A percentile compares a stretch with the other conserved stretches of the same genome.
These are phyloP conservation scores for Percina caprodes DNA, from an alignment of 2,113 vertebrate genomes.

Conservation along the genomic window DNA sequence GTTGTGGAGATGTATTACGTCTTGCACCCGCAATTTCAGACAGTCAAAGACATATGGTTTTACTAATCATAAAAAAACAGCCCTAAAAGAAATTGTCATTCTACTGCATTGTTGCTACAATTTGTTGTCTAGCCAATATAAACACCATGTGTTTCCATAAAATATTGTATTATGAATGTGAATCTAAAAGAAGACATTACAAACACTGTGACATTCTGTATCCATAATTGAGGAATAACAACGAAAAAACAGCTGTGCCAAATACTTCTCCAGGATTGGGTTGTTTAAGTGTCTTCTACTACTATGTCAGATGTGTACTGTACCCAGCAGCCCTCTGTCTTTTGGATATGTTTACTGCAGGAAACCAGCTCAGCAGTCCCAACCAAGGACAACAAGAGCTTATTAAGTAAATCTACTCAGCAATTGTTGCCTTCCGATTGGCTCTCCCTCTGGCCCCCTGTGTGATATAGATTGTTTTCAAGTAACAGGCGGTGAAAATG, in stretches of 20 bases:
- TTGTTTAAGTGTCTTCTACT: background rate
- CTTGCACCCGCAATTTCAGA: conserved; percentile 11
- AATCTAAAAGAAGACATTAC: conserved; percentile 1
- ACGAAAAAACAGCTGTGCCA: background rate
- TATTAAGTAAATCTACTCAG: conserved; percentile 70
- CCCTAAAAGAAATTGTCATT: conserved; percentile 1
- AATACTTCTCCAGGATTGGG: background rate
- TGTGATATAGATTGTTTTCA: conserved; percentile 78
- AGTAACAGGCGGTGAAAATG: conserved; percentile 75
- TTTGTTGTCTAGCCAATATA: conserved; percentile 36
- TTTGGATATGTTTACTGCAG: conserved; percentile 38
- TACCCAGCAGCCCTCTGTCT: conserved; percentile 21
- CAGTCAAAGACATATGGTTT: conserved; percentile 39
- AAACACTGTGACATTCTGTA: conserved; percentile 15
- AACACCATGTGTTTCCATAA: conserved; percentile 33
- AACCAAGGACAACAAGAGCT: conserved; percentile 71
- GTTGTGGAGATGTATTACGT: too few relatives aligned
- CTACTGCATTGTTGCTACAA: background rate
- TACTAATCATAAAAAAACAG: conserved; percentile 19
- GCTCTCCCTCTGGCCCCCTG: conserved; percentile 51
- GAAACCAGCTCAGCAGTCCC: conserved; percentile 44
- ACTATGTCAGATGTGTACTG: conserved; percentile 8
- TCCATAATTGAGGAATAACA: background rate
- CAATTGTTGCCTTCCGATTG: conserved; percentile 56
- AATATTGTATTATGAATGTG: conserved; percentile 5